Evolutionary conservation across 2,797 vertebrate species (phyloP), one percentile per base, ranked within the genome.

Genomic region (Capromys pilorides): DNA sequence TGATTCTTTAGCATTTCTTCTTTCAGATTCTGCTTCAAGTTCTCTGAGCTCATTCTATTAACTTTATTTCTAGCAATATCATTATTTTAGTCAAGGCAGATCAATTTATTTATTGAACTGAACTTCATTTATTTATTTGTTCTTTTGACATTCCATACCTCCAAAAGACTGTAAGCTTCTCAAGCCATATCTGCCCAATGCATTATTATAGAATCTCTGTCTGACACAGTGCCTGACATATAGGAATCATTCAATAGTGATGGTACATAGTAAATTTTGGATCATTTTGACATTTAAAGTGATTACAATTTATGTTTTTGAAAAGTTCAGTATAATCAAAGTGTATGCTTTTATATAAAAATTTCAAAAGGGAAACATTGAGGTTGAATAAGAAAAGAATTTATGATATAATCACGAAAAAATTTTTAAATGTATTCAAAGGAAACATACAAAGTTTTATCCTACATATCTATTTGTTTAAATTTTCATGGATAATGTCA

Each of bases 391-490:
- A 73, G 28, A 73, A 85, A 73, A 9, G 1, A 88, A 71, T 41
- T 31, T 77, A 51, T 24, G 69, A 91, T 66, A 33, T 19, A 64
- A 93, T 73, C 24, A 69, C 39, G 24, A 90, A 81, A 81, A 91
- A 79, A 3, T 16, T 71, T 86, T 57, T 39, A 73, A 95, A 75
- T 73, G 16, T 61, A 86, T 14, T 64, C 61, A n/a, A 85, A 79
- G 24, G 45, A 80, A 93, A 41, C 31, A 16, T 69, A 64, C 18
- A 36, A 19, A 66, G 2, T 45, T 66, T 77, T 78, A 24, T 45
- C 36, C 61, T 90, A 13, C 90, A 41, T 41, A 73, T 71, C 54
- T 81, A 79, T 92, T 54, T 86, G 67, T 78, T 91, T 51, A 88
- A 78, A 88, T 2, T 73, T 59, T 24, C 24, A 90, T 66, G 24